Evolutionary conservation across 2,113 vertebrate species (phyloP).

Genomic region (Ctenodactylus gundi): DNA sequence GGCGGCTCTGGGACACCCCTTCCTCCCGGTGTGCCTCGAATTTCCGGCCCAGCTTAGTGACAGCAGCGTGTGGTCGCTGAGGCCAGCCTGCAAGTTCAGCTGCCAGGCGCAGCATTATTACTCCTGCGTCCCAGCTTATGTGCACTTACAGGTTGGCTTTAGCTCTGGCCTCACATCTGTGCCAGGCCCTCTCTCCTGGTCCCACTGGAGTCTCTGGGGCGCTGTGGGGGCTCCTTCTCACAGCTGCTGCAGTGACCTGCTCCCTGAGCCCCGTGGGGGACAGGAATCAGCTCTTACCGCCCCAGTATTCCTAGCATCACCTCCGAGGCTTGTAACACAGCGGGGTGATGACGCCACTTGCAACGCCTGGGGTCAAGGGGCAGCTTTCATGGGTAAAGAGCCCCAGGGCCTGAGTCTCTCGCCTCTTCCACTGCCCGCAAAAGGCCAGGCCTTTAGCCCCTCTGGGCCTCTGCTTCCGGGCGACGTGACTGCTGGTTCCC

Average conservation of each 20-base stretch:
- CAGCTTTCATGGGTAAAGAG: not conserved
- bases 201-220: not conserved
- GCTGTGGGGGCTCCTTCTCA: not conserved
- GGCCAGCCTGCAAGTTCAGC: not conserved
- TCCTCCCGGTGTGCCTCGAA: not conserved
- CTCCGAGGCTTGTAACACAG: not conserved
- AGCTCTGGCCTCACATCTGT: not conserved
- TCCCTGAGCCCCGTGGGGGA: not conserved
- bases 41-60: too few relatives aligned
- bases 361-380: not conserved
- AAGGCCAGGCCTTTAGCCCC: not conserved
- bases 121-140: not conserved
- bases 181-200: not conserved
- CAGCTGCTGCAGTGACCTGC: not conserved
- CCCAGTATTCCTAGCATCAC: not conserved
- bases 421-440: not conserved
- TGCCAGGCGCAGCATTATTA: not conserved
- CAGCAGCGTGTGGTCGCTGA: not conserved
- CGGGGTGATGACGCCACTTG: not conserved
- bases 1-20: not conserved
- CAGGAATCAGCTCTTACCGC: not conserved
- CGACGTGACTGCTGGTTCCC: rapidly evolving
- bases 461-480: not conserved
- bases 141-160: not conserved
- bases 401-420: not conserved